These are phyloP conservation scores for Scomber japonicus DNA, from an alignment of 2,113 vertebrate genomes.

Conservation along the genomic window DNA sequence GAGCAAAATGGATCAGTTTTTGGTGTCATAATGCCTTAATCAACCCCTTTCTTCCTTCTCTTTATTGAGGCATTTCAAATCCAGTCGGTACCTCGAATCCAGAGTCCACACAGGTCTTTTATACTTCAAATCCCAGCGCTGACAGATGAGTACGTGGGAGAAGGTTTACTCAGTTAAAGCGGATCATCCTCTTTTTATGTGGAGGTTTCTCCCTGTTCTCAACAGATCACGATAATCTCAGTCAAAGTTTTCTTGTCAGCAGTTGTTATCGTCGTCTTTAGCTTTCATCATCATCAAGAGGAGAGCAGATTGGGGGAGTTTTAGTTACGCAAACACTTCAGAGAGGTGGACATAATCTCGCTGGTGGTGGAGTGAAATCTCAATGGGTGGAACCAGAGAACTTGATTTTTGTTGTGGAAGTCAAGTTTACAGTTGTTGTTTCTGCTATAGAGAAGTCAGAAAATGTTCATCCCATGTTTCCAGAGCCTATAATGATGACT, in stretches of 20 bases:
- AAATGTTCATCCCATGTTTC: no score
- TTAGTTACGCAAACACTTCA: not conserved
- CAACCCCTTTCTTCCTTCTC: not conserved
- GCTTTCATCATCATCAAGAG: constrained; percentile 23
- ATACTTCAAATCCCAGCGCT: not conserved
- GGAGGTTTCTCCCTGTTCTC: not conserved
- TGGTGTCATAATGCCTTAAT: not conserved
- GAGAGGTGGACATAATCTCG: not conserved
- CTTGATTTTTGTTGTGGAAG: no score
- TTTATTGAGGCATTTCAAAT: not conserved
- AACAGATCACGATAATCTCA: constrained; percentile 2
- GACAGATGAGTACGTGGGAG: constrained; percentile 4
- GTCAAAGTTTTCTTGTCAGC: constrained; percentile 10
- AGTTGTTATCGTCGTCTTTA: not conserved
- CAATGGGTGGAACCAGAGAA: no score
- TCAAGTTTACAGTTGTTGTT: no score
- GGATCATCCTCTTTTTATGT: not conserved
- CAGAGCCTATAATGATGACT: no score
- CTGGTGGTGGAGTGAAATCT: not conserved
- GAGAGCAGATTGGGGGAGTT: not conserved
- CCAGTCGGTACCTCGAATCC: not conserved
- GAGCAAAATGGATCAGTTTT: not conserved
- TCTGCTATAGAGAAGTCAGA: no score
- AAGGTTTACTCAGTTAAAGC: not conserved
- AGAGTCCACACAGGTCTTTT: constrained; percentile 8